Percentiles rank a stretch among this genome's conserved stretches.
phyloP scores from a whole-genome alignment of 2,113 vertebrate genomes.

The Menura novaehollandiae region DNA sequence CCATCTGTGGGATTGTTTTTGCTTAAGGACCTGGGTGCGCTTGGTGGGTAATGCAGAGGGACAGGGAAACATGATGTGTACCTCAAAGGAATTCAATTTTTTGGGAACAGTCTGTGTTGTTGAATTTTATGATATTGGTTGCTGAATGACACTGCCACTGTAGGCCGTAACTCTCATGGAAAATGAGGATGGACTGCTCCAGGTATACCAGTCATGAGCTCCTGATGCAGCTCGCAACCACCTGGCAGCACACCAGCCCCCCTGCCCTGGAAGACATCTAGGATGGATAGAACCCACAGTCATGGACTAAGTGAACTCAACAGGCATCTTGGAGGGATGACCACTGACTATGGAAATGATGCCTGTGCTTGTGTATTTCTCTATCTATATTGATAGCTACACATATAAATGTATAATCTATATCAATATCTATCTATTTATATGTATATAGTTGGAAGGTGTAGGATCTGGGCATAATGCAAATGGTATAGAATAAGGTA shows the following conservation, averaged over 20 bases:
- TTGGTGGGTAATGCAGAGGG: background rate
- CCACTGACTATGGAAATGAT: background rate
- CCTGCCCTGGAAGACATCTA: background rate
- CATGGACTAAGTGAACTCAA: background rate
- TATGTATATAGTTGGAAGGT: background rate
- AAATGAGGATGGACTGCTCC: too few species aligned
- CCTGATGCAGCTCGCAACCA: background rate
- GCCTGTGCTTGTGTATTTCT: background rate
- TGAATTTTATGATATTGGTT: background rate
- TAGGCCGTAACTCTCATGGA: background rate
- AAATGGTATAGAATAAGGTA: background rate
- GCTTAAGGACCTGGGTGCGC: background rate
- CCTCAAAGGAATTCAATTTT: background rate
- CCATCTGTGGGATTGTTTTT: background rate
- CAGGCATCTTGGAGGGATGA: background rate
- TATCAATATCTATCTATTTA: background rate
- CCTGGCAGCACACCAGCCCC: background rate
- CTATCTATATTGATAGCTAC: too few species aligned
- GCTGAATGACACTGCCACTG: background rate
- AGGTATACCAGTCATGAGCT: background rate
- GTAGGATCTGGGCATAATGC: too few species aligned
- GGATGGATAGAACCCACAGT: background rate
- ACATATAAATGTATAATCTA: too few species aligned
- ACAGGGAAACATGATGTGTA: rapidly evolving
- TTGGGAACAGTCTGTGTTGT: background rate